A percentile compares a stretch with the other conserved stretches of the same genome.
Evolutionary conservation across 2,797 vertebrate species (phyloP).

Genomic region (Crotalus adamanteus): DNA sequence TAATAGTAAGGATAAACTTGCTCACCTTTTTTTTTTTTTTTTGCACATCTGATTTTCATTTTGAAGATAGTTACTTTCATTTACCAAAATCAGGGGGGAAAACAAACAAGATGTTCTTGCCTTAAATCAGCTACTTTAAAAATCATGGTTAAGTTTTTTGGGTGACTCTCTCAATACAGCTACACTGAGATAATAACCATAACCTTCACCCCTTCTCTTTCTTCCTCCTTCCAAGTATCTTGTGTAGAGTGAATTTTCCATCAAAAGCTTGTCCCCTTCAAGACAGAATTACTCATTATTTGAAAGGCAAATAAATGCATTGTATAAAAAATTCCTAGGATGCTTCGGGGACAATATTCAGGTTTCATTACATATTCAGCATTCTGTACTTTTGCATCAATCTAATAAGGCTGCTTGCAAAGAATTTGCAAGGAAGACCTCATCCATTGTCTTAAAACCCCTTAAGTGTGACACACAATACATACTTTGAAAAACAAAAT

Average conservation of each 20-base stretch:
- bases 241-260: not conserved
- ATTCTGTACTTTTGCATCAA: not conserved
- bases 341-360: not conserved
- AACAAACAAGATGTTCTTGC: not conserved
- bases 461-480: not conserved
- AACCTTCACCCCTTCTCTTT: not conserved
- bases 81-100: not conserved
- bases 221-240: not conserved
- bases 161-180: not conserved
- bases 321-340: not conserved
- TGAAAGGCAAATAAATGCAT: not conserved
- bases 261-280: not conserved
- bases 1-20: not conserved
- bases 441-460: not conserved
- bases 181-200: not conserved
- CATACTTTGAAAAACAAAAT: not conserved
- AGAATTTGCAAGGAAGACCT: not conserved
- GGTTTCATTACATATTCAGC: not conserved
- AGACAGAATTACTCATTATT: not conserved
- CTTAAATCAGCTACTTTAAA: not conserved
- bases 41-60: not conserved
- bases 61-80: not conserved
- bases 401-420: not conserved
- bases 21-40: not conserved
- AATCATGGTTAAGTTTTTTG: not conserved